Evolutionary conservation across 2,797 vertebrate species (phyloP), one percentile per base, ranked within the genome.

Genomic region (Sebastolobus alascanus): DNA sequence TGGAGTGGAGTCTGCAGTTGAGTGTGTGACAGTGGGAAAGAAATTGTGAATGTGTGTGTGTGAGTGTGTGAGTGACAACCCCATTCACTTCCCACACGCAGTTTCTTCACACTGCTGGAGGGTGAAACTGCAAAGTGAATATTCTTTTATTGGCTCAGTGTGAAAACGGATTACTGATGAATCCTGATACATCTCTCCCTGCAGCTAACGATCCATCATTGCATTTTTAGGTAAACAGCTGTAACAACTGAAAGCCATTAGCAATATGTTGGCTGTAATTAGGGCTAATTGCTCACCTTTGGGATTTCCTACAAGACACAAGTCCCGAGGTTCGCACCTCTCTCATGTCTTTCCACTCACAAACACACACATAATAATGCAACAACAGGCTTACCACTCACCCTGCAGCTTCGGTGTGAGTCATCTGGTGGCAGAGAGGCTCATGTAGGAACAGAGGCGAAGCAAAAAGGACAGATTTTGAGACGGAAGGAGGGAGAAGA

Each of bases 221-320:
- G 64, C 68, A 20, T 50, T 77, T 87, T 84, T 67, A 70, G 60
- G 64, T 59, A 81, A 87, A 87, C 60, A 56, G 40, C 80, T 63
- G 65, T 27, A 77, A 71, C 64, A 85, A 73, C 63, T 43, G 67
- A 84, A 85, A 81, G 59, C 31, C 83, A 89, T 88, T 85, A 85
- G 67, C 68, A 77, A 72, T 43, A 84, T 89, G 75, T 66, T 85
- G 40, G 56, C 12, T 66, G 69, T 84, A 80, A 87, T 90, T 86
- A 87, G 40, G 55, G 68, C 67, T 79, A 85, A 87, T 83, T 86
- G 77, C 70, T 82, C 37, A 79, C 79, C 81, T 89, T 84, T 77
- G 85, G 85, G 87, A 79, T 83, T 88, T 70, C 35, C 55, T 46
- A 73, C 71, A 76, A 80, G 22, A 79, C 29, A 38, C n/a, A 85